Evolutionary conservation across 2,113 vertebrate genomes (phyloP).

Genomic region (Hepsetus odoe): DNA sequence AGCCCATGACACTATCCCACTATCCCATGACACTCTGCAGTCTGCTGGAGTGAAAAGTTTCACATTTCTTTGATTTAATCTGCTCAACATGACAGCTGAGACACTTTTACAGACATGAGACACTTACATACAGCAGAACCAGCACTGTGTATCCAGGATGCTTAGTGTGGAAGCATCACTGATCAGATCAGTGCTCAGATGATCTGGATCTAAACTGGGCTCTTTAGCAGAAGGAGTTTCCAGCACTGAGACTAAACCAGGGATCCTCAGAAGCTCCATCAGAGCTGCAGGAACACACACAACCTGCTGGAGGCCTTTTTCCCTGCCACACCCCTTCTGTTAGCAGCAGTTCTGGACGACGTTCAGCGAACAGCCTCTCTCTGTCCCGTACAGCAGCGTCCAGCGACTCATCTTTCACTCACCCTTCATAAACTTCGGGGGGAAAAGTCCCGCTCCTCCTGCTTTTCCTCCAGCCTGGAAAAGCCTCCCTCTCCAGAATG

Average conservation of each 20-base stretch:
- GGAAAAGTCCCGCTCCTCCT: conserved; percentile 58
- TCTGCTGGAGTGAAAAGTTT: too few species aligned
- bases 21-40: too few species aligned
- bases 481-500: conserved; percentile 71
- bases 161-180: too few species aligned
- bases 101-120: too few species aligned
- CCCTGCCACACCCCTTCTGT: conserved; percentile 69
- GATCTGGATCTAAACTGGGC: neutral
- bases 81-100: too few species aligned
- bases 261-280: neutral
- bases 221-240: too few species aligned
- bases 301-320: conserved; percentile 24
- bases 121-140: too few species aligned
- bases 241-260: too few species aligned
- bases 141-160: too few species aligned
- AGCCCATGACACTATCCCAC: too few species aligned
- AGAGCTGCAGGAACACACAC: neutral
- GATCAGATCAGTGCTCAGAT: too few species aligned
- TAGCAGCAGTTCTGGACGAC: neutral
- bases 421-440: conserved; percentile 63
- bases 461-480: conserved; percentile 61
- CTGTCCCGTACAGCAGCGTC: rapidly evolving
- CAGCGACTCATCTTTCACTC: conserved; percentile 36
- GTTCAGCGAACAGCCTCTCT: neutral
- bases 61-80: too few species aligned